A percentile compares a stretch with the other conserved stretches of the same genome.
phyloP scores from a whole-genome alignment of 2,113 vertebrate genomes.

The Zosterops lateralis region DNA sequence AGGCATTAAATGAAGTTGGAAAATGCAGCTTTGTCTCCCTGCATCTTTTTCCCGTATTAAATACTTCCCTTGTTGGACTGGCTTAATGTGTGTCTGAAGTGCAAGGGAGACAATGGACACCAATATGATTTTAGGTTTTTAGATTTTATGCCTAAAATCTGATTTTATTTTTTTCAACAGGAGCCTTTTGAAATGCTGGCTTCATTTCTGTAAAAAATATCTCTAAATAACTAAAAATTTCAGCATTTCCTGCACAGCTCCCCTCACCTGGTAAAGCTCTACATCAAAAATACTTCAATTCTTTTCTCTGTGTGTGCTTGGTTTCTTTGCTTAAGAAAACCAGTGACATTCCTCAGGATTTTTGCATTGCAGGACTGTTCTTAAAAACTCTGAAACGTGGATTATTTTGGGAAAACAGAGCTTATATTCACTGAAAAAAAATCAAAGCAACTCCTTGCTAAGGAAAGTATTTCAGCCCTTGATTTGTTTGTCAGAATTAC shows the following conservation, averaged over 20 bases:
- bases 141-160: neutral
- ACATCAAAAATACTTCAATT: neutral
- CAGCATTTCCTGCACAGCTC: neutral
- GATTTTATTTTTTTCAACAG: accelerated
- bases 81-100: neutral
- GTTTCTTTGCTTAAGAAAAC: neutral
- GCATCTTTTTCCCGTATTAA: neutral
- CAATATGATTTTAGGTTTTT: neutral
- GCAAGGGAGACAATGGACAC: neutral
- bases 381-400: neutral
- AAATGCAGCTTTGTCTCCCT: neutral
- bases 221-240: neutral
- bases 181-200: neutral
- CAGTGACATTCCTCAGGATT: neutral
- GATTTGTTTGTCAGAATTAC: neutral
- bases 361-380: neutral
- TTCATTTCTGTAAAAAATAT: neutral
- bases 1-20: neutral
- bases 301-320: neutral
- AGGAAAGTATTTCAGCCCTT: neutral
- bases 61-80: neutral
- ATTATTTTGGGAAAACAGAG: neutral
- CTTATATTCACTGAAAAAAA: neutral
- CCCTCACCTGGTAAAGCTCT: neutral
- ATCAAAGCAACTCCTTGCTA: neutral